Percentiles rank a stretch among this genome's conserved stretches.
Conservation (phyloP, 2,888 invertebrate genomes). For the Spisula solida region DNA sequence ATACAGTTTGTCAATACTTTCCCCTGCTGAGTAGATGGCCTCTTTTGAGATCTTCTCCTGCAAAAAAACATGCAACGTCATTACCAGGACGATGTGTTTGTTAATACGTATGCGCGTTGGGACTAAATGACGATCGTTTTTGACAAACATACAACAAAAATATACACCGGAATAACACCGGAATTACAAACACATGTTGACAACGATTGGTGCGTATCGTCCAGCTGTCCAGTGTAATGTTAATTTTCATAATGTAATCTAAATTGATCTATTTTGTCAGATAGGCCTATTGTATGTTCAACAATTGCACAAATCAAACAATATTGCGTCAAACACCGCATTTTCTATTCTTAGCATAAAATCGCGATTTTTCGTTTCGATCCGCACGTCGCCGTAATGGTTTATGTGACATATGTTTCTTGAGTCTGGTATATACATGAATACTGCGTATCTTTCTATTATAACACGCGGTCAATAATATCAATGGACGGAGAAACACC, state of each 20-base stretch:
- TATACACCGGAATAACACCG: too few relatives aligned
- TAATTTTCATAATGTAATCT: too few relatives aligned
- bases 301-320: neutral
- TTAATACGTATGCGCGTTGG: too few relatives aligned
- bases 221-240: neutral
- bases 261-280: neutral
- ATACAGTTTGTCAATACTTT: too few relatives aligned
- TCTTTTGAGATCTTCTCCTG: too few relatives aligned
- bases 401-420: conserved; percentile 32
- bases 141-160: too few relatives aligned
- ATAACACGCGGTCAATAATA: conserved; percentile 29
- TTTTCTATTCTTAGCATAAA: neutral
- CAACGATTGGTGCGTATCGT: neutral
- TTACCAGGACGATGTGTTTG: too few relatives aligned
- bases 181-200: neutral
- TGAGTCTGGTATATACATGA: conserved; percentile 23
- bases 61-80: too few relatives aligned
- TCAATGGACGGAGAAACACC: neutral
- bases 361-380: neutral
- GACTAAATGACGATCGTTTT: too few relatives aligned
- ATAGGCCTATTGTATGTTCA: too few relatives aligned
- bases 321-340: neutral
- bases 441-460: conserved; percentile 31
- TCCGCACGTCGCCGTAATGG: neutral
- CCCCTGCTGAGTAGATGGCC: too few relatives aligned